A percentile compares a stretch with the other conserved stretches of the same genome.
These are phyloP conservation scores for Furcula furcula DNA, from an alignment of 2,888 invertebrate species.

Conservation along the genomic window DNA sequence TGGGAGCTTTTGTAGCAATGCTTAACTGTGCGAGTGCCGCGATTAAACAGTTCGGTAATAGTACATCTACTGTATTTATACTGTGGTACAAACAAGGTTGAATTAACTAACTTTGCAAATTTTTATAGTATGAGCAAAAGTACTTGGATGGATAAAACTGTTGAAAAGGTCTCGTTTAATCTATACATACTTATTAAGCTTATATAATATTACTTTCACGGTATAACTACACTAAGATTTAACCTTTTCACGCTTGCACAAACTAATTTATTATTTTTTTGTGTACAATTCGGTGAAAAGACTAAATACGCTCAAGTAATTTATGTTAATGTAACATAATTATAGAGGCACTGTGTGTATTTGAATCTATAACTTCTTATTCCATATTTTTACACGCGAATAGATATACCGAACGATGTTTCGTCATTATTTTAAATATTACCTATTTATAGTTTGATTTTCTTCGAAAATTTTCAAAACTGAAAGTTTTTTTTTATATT, in stretches of 20 bases:
- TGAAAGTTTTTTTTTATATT: too few relatives aligned
- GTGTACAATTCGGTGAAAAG: slow-evolving; percentile 60
- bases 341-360: slow-evolving; percentile 83
- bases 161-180: slow-evolving; percentile 58
- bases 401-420: slow-evolving; percentile 46
- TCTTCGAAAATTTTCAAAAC: slow-evolving; percentile 3
- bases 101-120: too few relatives aligned
- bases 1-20: too few relatives aligned
- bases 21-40: too few relatives aligned
- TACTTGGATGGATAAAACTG: slow-evolving; percentile 57
- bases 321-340: slow-evolving; percentile 83
- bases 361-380: slow-evolving; percentile 67
- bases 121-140: slow-evolving; percentile 47
- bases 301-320: slow-evolving; percentile 75
- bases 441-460: slow-evolving; percentile 17
- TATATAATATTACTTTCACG: slow-evolving; percentile 64
- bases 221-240: slow-evolving; percentile 70
- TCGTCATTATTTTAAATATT: slow-evolving; percentile 22
- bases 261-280: slow-evolving; percentile 20
- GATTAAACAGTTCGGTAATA: too few relatives aligned
- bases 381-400: slow-evolving; percentile 65
- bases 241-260: slow-evolving; percentile 64
- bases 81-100: too few relatives aligned
- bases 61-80: too few relatives aligned
- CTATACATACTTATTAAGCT: slow-evolving; percentile 58